These are phyloP conservation scores for Gallinago stenura DNA, from an alignment of 2,797 vertebrate genomes.

Conservation along the genomic window DNA sequence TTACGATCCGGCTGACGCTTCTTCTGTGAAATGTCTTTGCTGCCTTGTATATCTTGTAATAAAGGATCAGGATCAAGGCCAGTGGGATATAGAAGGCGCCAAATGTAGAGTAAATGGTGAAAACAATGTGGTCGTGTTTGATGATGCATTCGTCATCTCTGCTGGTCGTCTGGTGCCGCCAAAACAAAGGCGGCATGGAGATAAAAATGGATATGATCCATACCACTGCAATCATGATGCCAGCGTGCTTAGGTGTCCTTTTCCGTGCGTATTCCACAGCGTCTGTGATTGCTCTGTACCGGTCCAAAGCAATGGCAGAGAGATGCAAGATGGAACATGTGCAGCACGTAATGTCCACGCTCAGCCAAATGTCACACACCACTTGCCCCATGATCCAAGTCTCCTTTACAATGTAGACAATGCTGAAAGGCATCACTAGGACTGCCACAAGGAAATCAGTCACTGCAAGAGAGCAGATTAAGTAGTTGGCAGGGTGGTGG, in stretches of 20 bases:
- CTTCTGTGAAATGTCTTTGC: constrained; percentile 94
- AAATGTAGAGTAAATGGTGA: constrained; percentile 93
- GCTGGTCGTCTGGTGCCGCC: constrained; percentile 87
- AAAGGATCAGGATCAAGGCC: constrained; percentile 94
- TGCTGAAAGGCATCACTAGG: constrained; percentile 98
- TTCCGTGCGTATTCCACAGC: constrained; percentile 95
- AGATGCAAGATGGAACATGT: constrained; percentile 97
- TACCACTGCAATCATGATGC: constrained; percentile 91
- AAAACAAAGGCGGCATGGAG: constrained; percentile 92
- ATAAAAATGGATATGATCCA: constrained; percentile 95
- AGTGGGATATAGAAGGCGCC: constrained; percentile 98
- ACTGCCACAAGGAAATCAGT: constrained; percentile 98
- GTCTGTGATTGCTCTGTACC: constrained; percentile 95
- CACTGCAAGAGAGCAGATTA: constrained; percentile 95
- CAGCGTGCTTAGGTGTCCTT: constrained; percentile 90
- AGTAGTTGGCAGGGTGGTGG: constrained; percentile 97
- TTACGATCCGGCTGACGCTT: constrained; percentile 88
- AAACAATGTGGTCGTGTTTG: constrained; percentile 92
- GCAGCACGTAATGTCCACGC: constrained; percentile 95
- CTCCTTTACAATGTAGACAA: constrained; percentile 93
- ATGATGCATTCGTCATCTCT: constrained; percentile 91
- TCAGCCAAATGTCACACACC: constrained; percentile 94
- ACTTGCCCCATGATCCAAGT: constrained; percentile 95
- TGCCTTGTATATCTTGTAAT: constrained; percentile 97
- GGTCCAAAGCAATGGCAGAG: constrained; percentile 93